Evolutionary conservation across 2,888 invertebrate genomes (phyloP).

Genomic region (Drosophila putrida): DNA sequence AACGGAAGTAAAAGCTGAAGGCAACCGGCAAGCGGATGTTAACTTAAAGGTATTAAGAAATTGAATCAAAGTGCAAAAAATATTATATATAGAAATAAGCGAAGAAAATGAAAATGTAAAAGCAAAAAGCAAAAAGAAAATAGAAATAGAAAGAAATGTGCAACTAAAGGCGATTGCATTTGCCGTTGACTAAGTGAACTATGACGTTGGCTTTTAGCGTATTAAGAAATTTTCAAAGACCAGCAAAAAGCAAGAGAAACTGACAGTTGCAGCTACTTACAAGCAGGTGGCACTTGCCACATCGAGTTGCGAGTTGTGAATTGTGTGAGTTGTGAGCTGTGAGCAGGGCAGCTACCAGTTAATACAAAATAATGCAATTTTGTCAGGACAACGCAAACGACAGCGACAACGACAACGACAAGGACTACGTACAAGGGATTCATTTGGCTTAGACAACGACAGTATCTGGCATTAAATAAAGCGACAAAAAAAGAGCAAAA

Average conservation of each 20-base stretch:
- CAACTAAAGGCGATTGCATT: constrained; percentile 62
- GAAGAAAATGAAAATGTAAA: constrained; percentile 1
- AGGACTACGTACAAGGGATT: constrained; percentile 32
- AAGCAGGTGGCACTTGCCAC: constrained; percentile 30
- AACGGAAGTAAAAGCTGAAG: constrained; percentile 49
- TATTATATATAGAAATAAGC: constrained; percentile 49
- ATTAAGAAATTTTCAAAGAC: constrained; percentile 63
- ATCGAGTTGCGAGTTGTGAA: constrained; percentile 1
- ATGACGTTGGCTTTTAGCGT: constrained; percentile 75
- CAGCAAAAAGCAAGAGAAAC: constrained; percentile 8
- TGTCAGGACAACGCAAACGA: constrained; percentile 57
- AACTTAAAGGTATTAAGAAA: constrained; percentile 80
- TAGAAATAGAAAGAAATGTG: constrained; percentile 20
- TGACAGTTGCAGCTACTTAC: constrained; percentile 43
- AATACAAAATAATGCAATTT: constrained; percentile 74
- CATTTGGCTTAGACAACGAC: constrained; percentile 50
- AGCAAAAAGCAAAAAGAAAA: not conserved
- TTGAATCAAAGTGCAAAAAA: constrained; percentile 76
- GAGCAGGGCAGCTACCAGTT: constrained; percentile 33
- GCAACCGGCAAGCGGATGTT: constrained; percentile 69
- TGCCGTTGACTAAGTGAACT: constrained; percentile 69
- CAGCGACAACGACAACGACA: constrained; percentile 25
- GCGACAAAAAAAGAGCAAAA: constrained; percentile 12
- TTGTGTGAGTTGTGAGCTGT: too few relatives aligned
- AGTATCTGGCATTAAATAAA: constrained; percentile 19